Evolutionary conservation across 2,797 vertebrate genomes (phyloP).

Genomic region (Psittacula echo): DNA sequence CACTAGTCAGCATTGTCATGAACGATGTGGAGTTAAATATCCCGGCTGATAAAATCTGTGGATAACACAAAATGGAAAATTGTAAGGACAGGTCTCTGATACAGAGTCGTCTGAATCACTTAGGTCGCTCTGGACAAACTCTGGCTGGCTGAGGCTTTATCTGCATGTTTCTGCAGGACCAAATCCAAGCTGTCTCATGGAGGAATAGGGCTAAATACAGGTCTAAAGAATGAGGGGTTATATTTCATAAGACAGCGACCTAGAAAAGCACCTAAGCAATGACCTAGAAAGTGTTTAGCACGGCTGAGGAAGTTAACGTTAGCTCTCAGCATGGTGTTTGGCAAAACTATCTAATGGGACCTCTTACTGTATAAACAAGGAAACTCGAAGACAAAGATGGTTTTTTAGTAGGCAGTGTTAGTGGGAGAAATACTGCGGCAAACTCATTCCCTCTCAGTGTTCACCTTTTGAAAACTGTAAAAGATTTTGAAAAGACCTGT

Average conservation of each 20-base stretch:
- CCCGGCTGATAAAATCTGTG: conserved; percentile 38
- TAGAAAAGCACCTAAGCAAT: not conserved
- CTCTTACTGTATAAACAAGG: not conserved
- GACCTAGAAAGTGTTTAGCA: conserved; percentile 2
- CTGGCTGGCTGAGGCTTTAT: not conserved
- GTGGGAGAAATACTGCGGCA: not conserved
- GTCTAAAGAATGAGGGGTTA: not conserved
- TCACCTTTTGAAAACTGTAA: not conserved
- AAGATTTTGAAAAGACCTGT: not conserved
- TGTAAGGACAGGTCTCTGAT: conserved; percentile 38
- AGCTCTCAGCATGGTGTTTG: not conserved
- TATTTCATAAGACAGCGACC: not conserved
- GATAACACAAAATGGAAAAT: conserved; percentile 57
- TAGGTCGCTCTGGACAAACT: not conserved
- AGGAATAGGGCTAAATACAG: not conserved
- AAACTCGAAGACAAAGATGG: not conserved
- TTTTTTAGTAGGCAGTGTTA: not conserved
- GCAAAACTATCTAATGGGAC: not conserved
- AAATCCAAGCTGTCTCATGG: conserved; percentile 6
- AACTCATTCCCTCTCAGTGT: not conserved
- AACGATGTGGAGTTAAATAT: conserved; percentile 61
- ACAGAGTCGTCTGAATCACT: conserved; percentile 15
- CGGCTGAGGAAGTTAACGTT: not conserved
- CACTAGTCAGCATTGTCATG: conserved; percentile 40
- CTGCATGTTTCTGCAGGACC: not conserved